Percentiles rank a stretch among this genome's conserved stretches.
Evolutionary conservation across 2,888 invertebrate species (phyloP).

Genomic region (Parnassius smintheus): DNA sequence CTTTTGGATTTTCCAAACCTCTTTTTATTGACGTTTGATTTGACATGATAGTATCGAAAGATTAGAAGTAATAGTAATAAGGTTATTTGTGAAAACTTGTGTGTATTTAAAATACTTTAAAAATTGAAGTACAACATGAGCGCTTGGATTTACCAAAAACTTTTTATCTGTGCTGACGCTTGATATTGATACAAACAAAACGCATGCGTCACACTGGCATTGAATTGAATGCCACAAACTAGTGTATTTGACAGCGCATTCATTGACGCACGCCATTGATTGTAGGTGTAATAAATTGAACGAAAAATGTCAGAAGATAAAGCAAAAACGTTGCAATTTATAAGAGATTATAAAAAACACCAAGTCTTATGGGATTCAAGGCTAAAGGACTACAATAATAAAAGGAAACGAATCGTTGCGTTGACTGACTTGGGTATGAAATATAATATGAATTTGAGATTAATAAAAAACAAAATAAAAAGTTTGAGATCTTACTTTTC

Average conservation of each 20-base stretch:
- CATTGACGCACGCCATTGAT: background rate
- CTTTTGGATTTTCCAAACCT: no score
- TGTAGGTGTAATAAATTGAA: no score
- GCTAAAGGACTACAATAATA: constrained; percentile 21
- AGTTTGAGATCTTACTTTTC: constrained; percentile 26
- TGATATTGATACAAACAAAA: background rate
- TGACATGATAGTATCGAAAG: no score
- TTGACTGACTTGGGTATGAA: constrained; percentile 16
- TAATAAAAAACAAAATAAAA: constrained; percentile 28
- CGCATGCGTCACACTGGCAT: background rate
- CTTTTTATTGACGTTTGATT: no score
- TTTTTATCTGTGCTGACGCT: no score
- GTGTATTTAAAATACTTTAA: no score
- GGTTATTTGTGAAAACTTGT: no score
- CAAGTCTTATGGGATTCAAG: constrained; percentile 17
- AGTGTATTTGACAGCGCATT: background rate
- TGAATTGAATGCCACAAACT: background rate
- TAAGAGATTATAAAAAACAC: constrained; percentile 21
- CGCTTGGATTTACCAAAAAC: no score
- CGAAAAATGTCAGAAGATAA: constrained; percentile 12
- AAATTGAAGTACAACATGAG: no score
- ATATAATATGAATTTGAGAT: constrained; percentile 23
- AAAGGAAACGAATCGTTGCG: constrained; percentile 15
- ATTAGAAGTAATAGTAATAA: no score
- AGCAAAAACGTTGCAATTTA: constrained; percentile 20